A percentile compares a stretch with the other conserved stretches of the same genome.
These are phyloP conservation scores for Gadus macrocephalus DNA, from an alignment of 2,113 vertebrate species.

Conservation along the genomic window DNA sequence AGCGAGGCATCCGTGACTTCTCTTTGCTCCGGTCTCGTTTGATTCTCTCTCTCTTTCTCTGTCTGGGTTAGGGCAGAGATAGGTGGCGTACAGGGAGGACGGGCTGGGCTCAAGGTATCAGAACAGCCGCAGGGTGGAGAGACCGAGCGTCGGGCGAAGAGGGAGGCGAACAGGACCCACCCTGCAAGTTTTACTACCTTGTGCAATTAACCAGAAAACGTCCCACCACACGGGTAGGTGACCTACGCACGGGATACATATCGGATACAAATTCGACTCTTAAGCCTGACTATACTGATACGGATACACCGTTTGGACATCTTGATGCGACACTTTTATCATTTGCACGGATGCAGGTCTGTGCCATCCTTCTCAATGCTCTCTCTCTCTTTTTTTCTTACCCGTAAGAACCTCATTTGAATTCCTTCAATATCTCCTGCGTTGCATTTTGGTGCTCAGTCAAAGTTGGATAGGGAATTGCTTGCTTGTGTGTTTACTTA, in stretches of 20 bases:
- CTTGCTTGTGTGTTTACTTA: slow-evolving; percentile 13
- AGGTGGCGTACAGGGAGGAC: slow-evolving; percentile 32
- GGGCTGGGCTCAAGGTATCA: slow-evolving; percentile 42
- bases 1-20: neutral
- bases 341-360: slow-evolving; percentile 43
- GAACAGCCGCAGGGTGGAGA: slow-evolving; percentile 17
- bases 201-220: slow-evolving; percentile 9
- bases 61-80: slow-evolving; percentile 25
- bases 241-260: slow-evolving; percentile 6
- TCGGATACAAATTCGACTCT: neutral
- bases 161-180: slow-evolving; percentile 30
- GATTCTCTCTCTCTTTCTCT: slow-evolving; percentile 6
- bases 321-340: slow-evolving; percentile 34
- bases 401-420: slow-evolving; percentile 23
- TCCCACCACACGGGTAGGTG: slow-evolving; percentile 24
- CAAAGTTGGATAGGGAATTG: slow-evolving; percentile 33
- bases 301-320: slow-evolving; percentile 25
- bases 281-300: neutral
- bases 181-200: slow-evolving; percentile 46
- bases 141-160: slow-evolving; percentile 26
- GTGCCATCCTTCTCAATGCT: slow-evolving; percentile 27
- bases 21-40: neutral
- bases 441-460: slow-evolving; percentile 27
- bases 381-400: slow-evolving; percentile 24
- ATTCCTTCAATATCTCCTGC: slow-evolving; percentile 23